Conservation (phyloP, 2,113 vertebrate genomes). For the Corythornis cristatus region DNA sequence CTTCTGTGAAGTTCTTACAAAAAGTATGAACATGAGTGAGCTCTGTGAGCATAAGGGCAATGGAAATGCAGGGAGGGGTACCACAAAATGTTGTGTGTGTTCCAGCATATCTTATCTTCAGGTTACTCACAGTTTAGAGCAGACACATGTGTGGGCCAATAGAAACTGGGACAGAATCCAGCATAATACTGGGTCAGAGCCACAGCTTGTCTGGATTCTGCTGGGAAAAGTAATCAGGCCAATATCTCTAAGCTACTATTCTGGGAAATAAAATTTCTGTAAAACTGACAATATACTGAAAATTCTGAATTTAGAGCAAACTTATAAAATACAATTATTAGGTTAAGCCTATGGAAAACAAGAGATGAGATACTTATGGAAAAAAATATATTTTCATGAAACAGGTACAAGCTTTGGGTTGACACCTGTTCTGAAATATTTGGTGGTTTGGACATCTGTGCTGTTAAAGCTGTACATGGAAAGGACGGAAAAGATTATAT, state of each 20-base stretch:
- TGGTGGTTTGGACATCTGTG: constrained; percentile 95
- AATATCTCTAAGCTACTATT: neutral
- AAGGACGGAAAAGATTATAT: constrained; percentile 98
- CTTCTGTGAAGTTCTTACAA: neutral
- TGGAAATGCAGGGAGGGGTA: neutral
- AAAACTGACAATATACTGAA: neutral
- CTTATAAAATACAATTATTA: neutral
- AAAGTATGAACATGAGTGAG: neutral
- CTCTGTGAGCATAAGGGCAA: neutral
- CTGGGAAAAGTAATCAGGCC: neutral
- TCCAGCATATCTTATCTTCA: neutral
- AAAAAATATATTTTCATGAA: constrained; percentile 30
- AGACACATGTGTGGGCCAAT: neutral
- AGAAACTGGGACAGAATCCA: neutral
- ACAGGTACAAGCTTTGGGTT: constrained; percentile 95
- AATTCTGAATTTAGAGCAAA: neutral
- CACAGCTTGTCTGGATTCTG: neutral
- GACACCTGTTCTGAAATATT: constrained; percentile 95
- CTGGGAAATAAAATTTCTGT: neutral
- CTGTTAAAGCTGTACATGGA: constrained; percentile 96
- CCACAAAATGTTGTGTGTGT: neutral
- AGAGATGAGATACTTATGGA: neutral
- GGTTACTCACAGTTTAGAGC: neutral
- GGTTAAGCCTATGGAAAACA: neutral
- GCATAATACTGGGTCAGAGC: neutral